phyloP scores from a whole-genome alignment of 2,797 vertebrate species.

The Chiroxiphia lanceolata region DNA sequence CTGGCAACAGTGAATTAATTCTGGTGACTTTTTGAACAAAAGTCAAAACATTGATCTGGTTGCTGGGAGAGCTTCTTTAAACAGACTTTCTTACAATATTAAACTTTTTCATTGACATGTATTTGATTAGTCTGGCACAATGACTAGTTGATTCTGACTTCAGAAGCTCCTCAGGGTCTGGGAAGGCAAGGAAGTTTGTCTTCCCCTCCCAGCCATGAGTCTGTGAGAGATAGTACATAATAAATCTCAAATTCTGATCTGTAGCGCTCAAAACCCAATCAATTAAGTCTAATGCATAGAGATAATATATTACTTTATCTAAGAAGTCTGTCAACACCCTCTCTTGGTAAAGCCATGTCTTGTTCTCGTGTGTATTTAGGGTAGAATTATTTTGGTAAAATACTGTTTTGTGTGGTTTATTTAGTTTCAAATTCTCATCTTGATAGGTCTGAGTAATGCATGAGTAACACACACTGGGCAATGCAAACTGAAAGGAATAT shows the following conservation, averaged over 20 bases:
- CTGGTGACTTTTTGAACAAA: neutral
- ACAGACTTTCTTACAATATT: neutral
- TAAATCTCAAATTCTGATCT: neutral
- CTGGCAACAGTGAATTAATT: neutral
- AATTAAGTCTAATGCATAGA: neutral
- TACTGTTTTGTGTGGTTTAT: neutral
- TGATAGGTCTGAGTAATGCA: neutral
- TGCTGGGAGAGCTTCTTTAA: constrained; percentile 1
- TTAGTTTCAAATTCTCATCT: neutral
- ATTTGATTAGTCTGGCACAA: neutral
- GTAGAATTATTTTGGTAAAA: neutral
- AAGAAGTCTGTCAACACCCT: accelerated
- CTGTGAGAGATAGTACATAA: neutral
- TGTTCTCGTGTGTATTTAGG: neutral
- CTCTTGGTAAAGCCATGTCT: neutral
- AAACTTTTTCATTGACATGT: neutral
- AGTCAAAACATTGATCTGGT: neutral
- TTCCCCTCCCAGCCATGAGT: neutral
- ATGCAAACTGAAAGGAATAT: neutral
- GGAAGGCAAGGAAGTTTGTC: neutral
- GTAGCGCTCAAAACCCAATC: neutral
- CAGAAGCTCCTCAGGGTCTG: neutral
- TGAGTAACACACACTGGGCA: neutral
- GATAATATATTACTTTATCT: neutral
- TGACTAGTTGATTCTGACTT: neutral